phyloP scores from a whole-genome alignment of 2,797 vertebrate species.

The Antennarius maculatus region DNA sequence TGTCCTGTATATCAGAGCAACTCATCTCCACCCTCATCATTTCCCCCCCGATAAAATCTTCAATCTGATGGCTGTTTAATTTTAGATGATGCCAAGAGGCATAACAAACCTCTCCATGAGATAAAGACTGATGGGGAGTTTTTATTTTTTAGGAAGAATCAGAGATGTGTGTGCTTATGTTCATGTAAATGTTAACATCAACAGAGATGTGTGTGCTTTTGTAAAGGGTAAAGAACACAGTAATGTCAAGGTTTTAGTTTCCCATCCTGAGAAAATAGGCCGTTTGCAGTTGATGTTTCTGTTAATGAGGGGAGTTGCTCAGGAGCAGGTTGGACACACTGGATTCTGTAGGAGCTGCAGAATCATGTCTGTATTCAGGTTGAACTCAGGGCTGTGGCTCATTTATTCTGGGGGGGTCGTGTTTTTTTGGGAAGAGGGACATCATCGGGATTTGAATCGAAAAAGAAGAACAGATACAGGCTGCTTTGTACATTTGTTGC shows the following conservation, averaged over 20 bases:
- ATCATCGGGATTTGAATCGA: background rate
- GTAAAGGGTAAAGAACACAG: constrained; percentile 18
- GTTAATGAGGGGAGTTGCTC: constrained; percentile 33
- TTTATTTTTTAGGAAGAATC: no score
- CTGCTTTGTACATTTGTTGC: background rate
- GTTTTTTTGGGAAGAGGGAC: background rate
- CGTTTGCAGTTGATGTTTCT: constrained; percentile 27
- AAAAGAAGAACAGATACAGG: background rate
- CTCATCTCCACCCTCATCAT: constrained; percentile 43
- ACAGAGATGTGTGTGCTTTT: constrained; percentile 9
- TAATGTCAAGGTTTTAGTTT: constrained; percentile 3
- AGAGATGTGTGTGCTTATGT: no score
- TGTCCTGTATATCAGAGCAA: constrained; percentile 41
- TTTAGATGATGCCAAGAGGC: constrained; percentile 17
- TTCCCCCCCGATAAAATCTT: constrained; percentile 21
- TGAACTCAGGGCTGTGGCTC: constrained; percentile 30
- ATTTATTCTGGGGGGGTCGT: constrained; percentile 1
- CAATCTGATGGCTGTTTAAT: constrained; percentile 29
- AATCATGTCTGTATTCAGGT: constrained; percentile 1
- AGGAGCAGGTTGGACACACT: constrained; percentile 21
- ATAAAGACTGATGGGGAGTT: background rate
- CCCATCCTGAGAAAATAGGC: background rate
- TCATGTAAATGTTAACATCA: no score
- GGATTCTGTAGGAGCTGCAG: constrained; percentile 8
- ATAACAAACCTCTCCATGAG: constrained; percentile 11